Evolutionary conservation across 2,888 invertebrate genomes (phyloP).

Genomic region (Balanococcus diminutus): DNA sequence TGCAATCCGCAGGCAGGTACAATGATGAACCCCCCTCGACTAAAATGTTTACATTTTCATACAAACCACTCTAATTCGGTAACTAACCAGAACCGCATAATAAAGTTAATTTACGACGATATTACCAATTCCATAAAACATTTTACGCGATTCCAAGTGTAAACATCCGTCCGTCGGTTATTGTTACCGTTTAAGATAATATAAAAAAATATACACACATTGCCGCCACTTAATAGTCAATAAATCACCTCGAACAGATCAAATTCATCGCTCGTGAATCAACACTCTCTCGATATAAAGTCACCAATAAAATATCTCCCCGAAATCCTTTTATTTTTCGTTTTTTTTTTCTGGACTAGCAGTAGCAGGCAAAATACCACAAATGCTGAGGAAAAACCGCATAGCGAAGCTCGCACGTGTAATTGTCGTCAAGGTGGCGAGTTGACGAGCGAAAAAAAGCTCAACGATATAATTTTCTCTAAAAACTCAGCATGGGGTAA

Average conservation of each 20-base stretch:
- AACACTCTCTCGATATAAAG: neutral
- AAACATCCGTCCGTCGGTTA: slow-evolving; percentile 42
- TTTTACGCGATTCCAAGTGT: slow-evolving; percentile 43
- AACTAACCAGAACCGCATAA: slow-evolving; percentile 40
- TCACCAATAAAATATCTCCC: neutral
- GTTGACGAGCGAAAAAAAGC: neutral
- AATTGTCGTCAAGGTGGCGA: neutral
- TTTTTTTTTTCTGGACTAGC: too few species aligned
- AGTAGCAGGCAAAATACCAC: neutral
- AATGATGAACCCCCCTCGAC: neutral
- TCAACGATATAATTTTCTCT: neutral
- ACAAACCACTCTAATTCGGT: slow-evolving; percentile 14
- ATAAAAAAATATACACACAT: slow-evolving; percentile 19
- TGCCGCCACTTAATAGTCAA: slow-evolving; percentile 32
- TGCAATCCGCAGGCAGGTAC: neutral
- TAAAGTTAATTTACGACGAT: slow-evolving; percentile 45
- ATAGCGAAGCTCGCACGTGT: neutral
- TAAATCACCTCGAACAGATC: slow-evolving; percentile 24
- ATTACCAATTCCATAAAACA: slow-evolving; percentile 45
- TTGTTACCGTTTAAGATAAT: slow-evolving; percentile 35
- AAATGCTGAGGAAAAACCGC: neutral
- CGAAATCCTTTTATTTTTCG: neutral
- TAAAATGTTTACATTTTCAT: neutral
- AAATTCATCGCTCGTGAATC: slow-evolving; percentile 15
- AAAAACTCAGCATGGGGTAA: neutral